phyloP scores from a whole-genome alignment of 2,888 invertebrate species.

The Caenorhabditis imperialis region DNA sequence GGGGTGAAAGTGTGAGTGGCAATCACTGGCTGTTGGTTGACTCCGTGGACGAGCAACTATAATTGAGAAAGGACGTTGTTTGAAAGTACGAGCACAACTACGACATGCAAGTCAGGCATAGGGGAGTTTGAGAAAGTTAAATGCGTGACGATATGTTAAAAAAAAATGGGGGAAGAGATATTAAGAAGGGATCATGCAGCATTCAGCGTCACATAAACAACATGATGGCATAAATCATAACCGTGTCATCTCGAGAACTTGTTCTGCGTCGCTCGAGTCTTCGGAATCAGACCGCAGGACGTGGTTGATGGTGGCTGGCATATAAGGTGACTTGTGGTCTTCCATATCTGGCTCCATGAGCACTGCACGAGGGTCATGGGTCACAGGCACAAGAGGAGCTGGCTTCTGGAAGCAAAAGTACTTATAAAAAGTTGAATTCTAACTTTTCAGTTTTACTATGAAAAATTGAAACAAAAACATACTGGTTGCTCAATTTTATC shows the following conservation, averaged over 20 bases:
- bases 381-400: conserved; percentile 20
- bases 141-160: background rate
- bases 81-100: too few species aligned
- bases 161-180: conserved; percentile 9
- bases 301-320: conserved; percentile 63
- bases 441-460: background rate
- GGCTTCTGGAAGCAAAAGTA: conserved; percentile 36
- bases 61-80: conserved; percentile 7
- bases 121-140: too few species aligned
- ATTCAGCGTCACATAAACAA: conserved; percentile 15
- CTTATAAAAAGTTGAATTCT: too few species aligned
- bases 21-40: conserved; percentile 25
- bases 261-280: conserved; percentile 67
- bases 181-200: background rate
- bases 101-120: too few species aligned
- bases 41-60: conserved; percentile 47
- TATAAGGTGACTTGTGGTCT: conserved; percentile 63
- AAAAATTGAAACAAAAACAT: background rate
- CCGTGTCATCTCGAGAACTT: conserved; percentile 64
- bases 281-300: conserved; percentile 68
- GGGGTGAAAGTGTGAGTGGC: background rate
- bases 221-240: conserved; percentile 36
- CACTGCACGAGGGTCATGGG: conserved; percentile 57
- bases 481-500: conserved; percentile 40
- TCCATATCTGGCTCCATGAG: conserved; percentile 63